phyloP scores from a whole-genome alignment of 2,797 vertebrate genomes.

The Sebastes aleutianus region DNA sequence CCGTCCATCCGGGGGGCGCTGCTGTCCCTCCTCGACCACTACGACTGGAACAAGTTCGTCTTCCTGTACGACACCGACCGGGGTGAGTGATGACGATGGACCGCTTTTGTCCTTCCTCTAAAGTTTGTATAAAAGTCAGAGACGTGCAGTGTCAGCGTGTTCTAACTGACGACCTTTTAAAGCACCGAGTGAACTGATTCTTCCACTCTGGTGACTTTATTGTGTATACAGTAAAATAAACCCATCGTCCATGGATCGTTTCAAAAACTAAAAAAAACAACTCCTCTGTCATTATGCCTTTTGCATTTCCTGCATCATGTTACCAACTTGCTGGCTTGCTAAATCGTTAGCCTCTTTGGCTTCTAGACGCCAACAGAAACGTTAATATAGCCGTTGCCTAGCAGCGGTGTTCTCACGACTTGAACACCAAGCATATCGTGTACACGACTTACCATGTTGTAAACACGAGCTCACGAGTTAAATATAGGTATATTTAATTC shows the following conservation, averaged over 20 bases:
- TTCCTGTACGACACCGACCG: conserved; percentile 95
- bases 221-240: background rate
- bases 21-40: conserved; percentile 92
- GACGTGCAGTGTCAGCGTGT: background rate
- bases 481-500: background rate
- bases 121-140: background rate
- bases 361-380: no score
- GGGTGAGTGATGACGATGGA: conserved; percentile 79
- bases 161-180: background rate
- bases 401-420: no score
- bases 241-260: background rate
- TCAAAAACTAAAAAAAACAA: background rate
- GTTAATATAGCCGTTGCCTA: no score
- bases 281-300: no score
- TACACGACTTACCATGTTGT: no score
- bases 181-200: background rate
- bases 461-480: no score
- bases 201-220: background rate
- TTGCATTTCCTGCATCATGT: no score
- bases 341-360: no score
- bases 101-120: background rate
- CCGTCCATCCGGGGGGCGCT: conserved; percentile 92
- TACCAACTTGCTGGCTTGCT: no score
- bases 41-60: conserved; percentile 95
- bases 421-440: no score